These are phyloP conservation scores for Delia radicum DNA, from an alignment of 1,140 invertebrate genomes.

Conservation along the genomic window DNA sequence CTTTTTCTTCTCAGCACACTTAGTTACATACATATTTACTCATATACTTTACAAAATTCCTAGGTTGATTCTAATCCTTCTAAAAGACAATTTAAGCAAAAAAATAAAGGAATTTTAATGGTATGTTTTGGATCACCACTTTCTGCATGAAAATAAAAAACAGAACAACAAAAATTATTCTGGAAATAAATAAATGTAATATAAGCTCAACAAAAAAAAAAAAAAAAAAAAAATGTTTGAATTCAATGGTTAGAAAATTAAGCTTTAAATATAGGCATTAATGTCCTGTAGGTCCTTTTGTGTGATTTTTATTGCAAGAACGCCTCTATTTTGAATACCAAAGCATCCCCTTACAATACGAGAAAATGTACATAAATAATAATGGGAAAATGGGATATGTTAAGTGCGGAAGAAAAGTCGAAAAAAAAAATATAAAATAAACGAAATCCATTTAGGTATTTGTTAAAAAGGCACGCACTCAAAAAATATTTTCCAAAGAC, in stretches of 20 bases:
- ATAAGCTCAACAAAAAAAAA: not conserved
- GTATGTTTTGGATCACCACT: slow-evolving; percentile 8
- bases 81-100: slow-evolving; percentile 8
- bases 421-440: not conserved
- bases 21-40: not conserved
- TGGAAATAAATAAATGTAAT: slow-evolving; percentile 8
- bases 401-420: not conserved
- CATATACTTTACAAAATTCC: slow-evolving; percentile 4
- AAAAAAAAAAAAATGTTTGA: not conserved
- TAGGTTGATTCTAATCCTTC: slow-evolving; percentile 12
- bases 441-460: slow-evolving; percentile 21
- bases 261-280: slow-evolving; percentile 23
- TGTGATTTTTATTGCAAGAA: slow-evolving; percentile 27
- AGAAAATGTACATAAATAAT: not conserved
- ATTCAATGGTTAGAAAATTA: not conserved
- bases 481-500: slow-evolving; percentile 19
- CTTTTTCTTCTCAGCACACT: not conserved
- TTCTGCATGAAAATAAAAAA: not conserved
- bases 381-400: slow-evolving; percentile 9
- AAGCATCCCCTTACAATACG: not conserved
- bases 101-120: slow-evolving; percentile 6
- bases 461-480: slow-evolving; percentile 20
- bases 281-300: slow-evolving; percentile 1
- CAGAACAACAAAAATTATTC: not conserved
- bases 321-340: slow-evolving; percentile 26